Conservation (phyloP, 1,140 invertebrate genomes). For the Drepana arcuata region DNA sequence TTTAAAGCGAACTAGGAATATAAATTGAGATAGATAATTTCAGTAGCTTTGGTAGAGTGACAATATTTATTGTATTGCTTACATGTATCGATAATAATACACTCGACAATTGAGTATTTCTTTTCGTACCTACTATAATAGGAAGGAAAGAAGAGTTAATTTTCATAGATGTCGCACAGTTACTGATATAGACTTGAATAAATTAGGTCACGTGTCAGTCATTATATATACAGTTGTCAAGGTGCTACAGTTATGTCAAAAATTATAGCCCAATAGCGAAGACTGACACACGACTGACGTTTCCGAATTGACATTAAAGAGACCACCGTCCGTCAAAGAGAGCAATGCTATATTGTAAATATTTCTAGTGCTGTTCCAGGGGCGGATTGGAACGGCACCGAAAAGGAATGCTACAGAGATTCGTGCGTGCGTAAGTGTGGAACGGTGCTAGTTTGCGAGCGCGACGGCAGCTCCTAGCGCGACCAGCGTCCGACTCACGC, state of each 20-base stretch:
- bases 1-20: constrained; percentile 71
- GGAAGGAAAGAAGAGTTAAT: constrained; percentile 13
- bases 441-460: constrained; percentile 58
- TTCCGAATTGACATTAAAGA: too few species aligned
- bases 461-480: constrained; percentile 57
- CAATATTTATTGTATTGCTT: constrained; percentile 56
- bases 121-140: constrained; percentile 15
- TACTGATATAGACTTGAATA: too few species aligned
- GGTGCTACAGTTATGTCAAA: too few species aligned
- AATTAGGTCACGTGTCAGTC: too few species aligned
- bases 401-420: constrained; percentile 40
- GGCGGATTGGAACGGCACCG: constrained; percentile 18
- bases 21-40: constrained; percentile 66
- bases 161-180: too few species aligned
- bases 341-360: constrained; percentile 23
- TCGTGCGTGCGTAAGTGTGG: constrained; percentile 38
- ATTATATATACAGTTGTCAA: too few species aligned
- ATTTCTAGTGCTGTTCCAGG: constrained; percentile 18
- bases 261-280: too few species aligned
- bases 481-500: constrained; percentile 49
- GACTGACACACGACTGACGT: too few species aligned
- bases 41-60: constrained; percentile 62
- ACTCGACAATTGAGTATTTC: constrained; percentile 20
- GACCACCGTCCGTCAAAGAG: constrained; percentile 17
- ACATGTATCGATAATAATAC: constrained; percentile 3